phyloP scores from a whole-genome alignment of 1,140 invertebrate species.

The Solenopsis fugax region DNA sequence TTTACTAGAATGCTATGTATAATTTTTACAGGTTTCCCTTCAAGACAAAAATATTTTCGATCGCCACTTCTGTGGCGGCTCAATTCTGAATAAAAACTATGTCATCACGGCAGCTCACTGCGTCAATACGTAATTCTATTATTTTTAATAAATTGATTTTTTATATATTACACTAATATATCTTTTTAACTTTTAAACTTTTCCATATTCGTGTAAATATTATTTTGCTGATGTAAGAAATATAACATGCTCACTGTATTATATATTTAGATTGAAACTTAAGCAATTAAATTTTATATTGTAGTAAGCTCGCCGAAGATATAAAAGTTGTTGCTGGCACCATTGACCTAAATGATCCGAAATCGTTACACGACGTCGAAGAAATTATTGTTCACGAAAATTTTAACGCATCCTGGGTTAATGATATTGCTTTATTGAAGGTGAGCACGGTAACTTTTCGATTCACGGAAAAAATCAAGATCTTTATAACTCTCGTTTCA shows the following conservation, averaged over 20 bases:
- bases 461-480: no score
- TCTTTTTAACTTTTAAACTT: neutral
- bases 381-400: slow-evolving; percentile 58
- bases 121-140: slow-evolving; percentile 69
- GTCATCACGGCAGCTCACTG: slow-evolving; percentile 87
- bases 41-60: neutral
- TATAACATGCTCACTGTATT: neutral
- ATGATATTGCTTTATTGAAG: slow-evolving; percentile 71
- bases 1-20: neutral
- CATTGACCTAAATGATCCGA: slow-evolving; percentile 13
- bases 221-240: neutral
- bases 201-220: neutral
- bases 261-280: neutral
- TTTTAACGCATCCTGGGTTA: slow-evolving; percentile 51
- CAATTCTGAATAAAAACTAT: slow-evolving; percentile 85
- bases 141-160: neutral
- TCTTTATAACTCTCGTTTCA: no score
- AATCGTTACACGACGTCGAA: slow-evolving; percentile 30
- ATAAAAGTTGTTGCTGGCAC: slow-evolving; percentile 64
- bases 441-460: neutral
- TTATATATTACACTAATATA: neutral
- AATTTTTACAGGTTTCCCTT: slow-evolving; percentile 63
- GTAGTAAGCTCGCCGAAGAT: neutral
- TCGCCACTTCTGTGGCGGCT: slow-evolving; percentile 84
- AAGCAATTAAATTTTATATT: slow-evolving; percentile 25